Evolutionary conservation across 2,113 vertebrate genomes (phyloP).

Genomic region (Mesoclemmys tuberculata): DNA sequence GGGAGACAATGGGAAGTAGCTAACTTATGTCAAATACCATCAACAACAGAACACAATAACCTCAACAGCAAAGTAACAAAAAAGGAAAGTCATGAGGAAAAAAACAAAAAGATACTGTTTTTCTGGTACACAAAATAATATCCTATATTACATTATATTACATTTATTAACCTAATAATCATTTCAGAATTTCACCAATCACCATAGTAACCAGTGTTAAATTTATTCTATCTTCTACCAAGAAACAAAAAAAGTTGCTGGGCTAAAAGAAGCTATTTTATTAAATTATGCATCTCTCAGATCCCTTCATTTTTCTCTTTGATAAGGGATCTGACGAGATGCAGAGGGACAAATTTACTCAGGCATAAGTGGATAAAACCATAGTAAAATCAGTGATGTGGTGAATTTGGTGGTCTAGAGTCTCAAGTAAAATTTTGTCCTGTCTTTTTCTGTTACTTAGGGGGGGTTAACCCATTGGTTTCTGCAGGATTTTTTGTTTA

Average conservation of each 20-base stretch:
- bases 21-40: not conserved
- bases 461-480: not conserved
- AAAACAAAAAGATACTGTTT: not conserved
- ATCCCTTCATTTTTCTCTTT: not conserved
- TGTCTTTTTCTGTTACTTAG: not conserved
- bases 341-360: not conserved
- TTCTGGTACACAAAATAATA: not conserved
- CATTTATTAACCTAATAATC: not conserved
- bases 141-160: not conserved
- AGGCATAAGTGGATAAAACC: not conserved
- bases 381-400: not conserved
- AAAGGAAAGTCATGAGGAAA: not conserved
- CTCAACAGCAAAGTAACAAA: not conserved
- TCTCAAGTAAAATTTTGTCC: not conserved
- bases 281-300: not conserved
- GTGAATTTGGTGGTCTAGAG: not conserved
- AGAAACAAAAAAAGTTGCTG: not conserved
- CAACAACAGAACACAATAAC: fast-evolving
- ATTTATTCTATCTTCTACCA: not conserved
- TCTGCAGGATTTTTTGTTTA: not conserved
- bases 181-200: not conserved
- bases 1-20: not conserved
- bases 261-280: not conserved
- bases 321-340: constrained; percentile 9
- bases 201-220: not conserved